Evolutionary conservation across 2,797 vertebrate species (phyloP), one percentile per base, ranked within the genome.

Genomic region (Crypturellus tataupa): DNA sequence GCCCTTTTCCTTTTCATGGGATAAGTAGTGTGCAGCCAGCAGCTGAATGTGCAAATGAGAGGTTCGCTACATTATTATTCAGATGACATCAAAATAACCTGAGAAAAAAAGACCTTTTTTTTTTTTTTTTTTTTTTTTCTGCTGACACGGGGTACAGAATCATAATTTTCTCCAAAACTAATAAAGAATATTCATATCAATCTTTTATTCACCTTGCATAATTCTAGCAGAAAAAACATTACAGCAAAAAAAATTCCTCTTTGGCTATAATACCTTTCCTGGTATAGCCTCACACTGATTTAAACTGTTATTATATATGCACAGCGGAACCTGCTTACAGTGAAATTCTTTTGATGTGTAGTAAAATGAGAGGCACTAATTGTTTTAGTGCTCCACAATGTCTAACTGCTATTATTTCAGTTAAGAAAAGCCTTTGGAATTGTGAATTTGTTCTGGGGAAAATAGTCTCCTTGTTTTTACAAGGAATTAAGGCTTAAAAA

Each of bases 41-140:
- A 84, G 53, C 56, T 82, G 65, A 91, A 87, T 60, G 10, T 59
- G 39, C 40, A 92, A 69, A 93, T 63, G 64, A 83, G 69, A 71
- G 17, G 10, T 80, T 91, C 29, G 20, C 73, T 85, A 27, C 0
- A 9, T n/a, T 93, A 29, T 68, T 85, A 80, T 90, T 90, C 10
- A 75, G 71, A 75, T 60, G 19, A 75, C 23, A 91, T 83, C 1
- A 87, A 90, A 89, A 62, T 35, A 80, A 73, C 18, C 25, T 4
- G 4, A 75, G 29, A n/a, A 35, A n/a, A 53, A 19, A 17, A 31
- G 6, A 72, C 4, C 4, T 1, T 39, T 39, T 39, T 70, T 21
- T 3, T 1, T 21, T 3, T 1, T 70, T 21, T 11, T 40, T 40
- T 70, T 72, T 47, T 49, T 49, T 71, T 70, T 49, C 53, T 80